Evolutionary conservation across 2,888 invertebrate species (phyloP).

Genomic region (Hanleya hanleyi): DNA sequence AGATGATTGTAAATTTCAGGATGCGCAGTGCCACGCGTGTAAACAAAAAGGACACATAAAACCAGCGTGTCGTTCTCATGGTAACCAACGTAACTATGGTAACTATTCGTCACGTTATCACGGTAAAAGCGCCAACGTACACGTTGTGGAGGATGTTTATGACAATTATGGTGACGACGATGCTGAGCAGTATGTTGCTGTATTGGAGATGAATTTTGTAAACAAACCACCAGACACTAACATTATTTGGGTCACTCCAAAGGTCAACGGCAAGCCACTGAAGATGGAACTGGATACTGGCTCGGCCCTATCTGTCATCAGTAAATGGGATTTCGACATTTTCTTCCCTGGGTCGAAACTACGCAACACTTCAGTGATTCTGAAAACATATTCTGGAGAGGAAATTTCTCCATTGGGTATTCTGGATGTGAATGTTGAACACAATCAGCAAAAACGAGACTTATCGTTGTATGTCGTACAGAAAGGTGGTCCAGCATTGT

Average conservation of each 20-base stretch:
- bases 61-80: too few species aligned
- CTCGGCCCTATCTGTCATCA: not conserved
- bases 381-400: not conserved
- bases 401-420: not conserved
- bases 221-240: too few species aligned
- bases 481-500: conserved; percentile 13
- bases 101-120: too few species aligned
- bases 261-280: conserved; percentile 19
- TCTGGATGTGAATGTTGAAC: not conserved
- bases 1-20: conserved; percentile 11
- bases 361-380: too few species aligned
- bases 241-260: not conserved
- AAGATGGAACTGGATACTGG: conserved; percentile 39
- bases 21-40: conserved; percentile 11
- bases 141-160: too few species aligned
- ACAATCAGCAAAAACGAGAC: not conserved
- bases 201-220: too few species aligned
- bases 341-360: too few species aligned
- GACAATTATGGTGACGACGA: too few species aligned
- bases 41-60: conserved; percentile 13
- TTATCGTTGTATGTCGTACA: not conserved
- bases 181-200: too few species aligned
- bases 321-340: too few species aligned
- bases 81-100: too few species aligned
- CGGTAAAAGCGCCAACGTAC: too few species aligned